These are phyloP conservation scores for Gyrodactylus bullatarudis DNA, from an alignment of 1,140 invertebrate species.

Conservation along the genomic window DNA sequence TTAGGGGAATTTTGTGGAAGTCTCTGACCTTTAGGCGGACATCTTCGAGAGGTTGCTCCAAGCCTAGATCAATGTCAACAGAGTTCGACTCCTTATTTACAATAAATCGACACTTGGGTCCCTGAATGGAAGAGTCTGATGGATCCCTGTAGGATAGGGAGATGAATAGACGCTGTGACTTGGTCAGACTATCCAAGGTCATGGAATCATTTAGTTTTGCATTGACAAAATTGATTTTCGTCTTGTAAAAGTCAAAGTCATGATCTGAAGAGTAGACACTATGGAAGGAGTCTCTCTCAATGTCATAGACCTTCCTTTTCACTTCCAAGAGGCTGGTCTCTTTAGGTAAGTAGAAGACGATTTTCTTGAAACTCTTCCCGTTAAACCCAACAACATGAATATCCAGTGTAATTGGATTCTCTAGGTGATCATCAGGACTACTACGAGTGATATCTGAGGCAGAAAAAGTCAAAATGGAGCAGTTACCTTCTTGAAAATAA, in stretches of 20 bases:
- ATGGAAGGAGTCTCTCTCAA: no score
- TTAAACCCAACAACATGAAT: neutral
- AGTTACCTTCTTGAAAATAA: neutral
- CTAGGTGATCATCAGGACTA: neutral
- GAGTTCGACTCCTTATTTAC: neutral
- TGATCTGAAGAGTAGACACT: no score
- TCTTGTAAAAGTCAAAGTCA: no score
- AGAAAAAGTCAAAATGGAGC: neutral
- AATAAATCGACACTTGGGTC: neutral
- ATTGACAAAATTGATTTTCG: neutral
- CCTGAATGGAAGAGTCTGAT: neutral
- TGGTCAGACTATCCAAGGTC: no score
- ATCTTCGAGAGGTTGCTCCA: neutral
- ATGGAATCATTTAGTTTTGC: no score
- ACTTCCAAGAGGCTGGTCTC: neutral
- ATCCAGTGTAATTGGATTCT: neutral
- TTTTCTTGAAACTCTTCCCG: neutral
- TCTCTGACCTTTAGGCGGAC: neutral
- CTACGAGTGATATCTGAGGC: neutral
- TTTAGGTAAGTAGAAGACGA: neutral
- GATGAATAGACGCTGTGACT: neutral
- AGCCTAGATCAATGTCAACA: neutral
- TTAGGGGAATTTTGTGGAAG: neutral
- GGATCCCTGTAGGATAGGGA: neutral
- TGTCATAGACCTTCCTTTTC: neutral